Percentiles rank a stretch among this genome's conserved stretches.
These are phyloP conservation scores for Microtus richardsoni DNA, from an alignment of 2,113 vertebrate species.

Conservation along the genomic window DNA sequence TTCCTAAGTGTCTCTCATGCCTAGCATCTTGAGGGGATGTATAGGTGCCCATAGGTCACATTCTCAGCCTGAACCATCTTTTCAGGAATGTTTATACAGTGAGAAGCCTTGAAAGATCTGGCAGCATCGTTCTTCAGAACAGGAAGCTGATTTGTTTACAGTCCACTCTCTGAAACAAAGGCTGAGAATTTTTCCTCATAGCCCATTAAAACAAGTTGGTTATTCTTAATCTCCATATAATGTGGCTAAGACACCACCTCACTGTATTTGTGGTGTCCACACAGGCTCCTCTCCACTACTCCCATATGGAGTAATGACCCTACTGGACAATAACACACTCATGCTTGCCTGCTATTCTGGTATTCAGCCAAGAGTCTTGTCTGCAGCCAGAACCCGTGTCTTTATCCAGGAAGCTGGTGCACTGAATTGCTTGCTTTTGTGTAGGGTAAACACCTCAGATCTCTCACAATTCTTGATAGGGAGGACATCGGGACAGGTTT, in stretches of 20 bases:
- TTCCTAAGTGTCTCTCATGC: background rate
- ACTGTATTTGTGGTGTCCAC: background rate
- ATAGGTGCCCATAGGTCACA: background rate
- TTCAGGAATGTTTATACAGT: background rate
- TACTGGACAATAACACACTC: background rate
- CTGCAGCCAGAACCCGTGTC: background rate
- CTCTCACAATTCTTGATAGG: background rate
- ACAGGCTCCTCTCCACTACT: background rate
- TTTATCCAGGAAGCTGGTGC: background rate
- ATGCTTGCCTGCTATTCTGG: background rate
- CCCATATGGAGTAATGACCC: background rate
- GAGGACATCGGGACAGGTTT: background rate
- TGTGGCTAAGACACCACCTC: background rate
- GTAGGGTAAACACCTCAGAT: background rate
- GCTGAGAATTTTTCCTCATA: background rate
- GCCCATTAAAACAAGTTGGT: too few species aligned
- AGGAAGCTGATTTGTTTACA: background rate
- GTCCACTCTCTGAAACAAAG: background rate
- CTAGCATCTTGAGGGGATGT: background rate
- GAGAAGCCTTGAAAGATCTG: slow-evolving; percentile 56
- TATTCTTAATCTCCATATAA: background rate
- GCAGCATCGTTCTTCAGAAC: background rate
- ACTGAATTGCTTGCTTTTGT: background rate
- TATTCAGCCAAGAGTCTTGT: background rate
- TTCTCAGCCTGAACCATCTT: background rate